These are phyloP conservation scores for Antitype chi DNA, from an alignment of 2,888 invertebrate species.

Conservation along the genomic window DNA sequence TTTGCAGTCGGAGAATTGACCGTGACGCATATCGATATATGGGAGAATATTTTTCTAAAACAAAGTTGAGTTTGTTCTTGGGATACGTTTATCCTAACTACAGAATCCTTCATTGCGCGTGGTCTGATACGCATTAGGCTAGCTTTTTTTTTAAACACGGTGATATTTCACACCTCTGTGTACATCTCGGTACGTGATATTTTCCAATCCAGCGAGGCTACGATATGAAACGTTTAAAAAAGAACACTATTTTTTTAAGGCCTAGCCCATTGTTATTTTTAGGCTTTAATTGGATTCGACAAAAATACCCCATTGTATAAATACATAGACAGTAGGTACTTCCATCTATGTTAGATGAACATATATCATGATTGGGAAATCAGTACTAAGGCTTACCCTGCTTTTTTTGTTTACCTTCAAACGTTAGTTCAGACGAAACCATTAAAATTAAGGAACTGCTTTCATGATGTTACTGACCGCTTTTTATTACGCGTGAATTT, in stretches of 20 bases:
- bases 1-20: neutral
- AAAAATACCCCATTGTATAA: neutral
- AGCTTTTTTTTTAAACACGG: neutral
- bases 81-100: neutral
- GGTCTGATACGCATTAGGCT: neutral
- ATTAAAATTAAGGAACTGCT: neutral
- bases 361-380: neutral
- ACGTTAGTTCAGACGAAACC: too few species aligned
- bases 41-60: neutral
- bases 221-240: slow-evolving; percentile 9
- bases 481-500: neutral
- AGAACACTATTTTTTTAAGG: neutral
- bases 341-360: neutral
- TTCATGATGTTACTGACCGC: neutral
- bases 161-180: slow-evolving; percentile 12
- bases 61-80: neutral
- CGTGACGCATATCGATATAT: too few species aligned
- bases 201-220: slow-evolving; percentile 17
- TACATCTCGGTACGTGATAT: slow-evolving; percentile 34
- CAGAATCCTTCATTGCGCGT: neutral
- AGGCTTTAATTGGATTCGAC: neutral
- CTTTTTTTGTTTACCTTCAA: neutral
- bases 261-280: neutral
- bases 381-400: neutral
- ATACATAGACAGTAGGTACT: neutral